Evolutionary conservation across 2,113 vertebrate species (phyloP).

Genomic region (Leuciscus idus): DNA sequence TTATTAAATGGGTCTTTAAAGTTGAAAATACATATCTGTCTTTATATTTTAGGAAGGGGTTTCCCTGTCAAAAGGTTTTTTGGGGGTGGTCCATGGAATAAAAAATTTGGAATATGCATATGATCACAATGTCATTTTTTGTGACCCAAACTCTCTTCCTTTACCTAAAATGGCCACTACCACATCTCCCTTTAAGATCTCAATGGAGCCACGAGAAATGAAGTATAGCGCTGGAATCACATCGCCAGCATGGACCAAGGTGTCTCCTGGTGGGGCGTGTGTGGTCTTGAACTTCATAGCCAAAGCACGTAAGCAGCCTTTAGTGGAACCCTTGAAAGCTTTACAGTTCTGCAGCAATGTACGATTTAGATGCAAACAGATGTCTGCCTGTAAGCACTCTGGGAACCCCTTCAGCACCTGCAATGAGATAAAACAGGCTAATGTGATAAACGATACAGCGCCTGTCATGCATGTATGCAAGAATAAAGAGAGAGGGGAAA

Average conservation of each 20-base stretch:
- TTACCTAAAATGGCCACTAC: slow-evolving; percentile 90
- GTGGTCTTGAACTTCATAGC: slow-evolving; percentile 93
- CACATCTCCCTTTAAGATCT: slow-evolving; percentile 86
- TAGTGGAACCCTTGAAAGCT: slow-evolving; percentile 87
- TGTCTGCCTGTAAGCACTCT: slow-evolving; percentile 90
- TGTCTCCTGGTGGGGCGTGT: slow-evolving; percentile 87
- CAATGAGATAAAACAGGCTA: not conserved
- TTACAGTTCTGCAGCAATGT: slow-evolving; percentile 87
- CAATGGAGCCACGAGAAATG: slow-evolving; percentile 91
- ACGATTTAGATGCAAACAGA: slow-evolving; percentile 90
- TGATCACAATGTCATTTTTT: slow-evolving; percentile 1
- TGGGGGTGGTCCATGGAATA: not conserved
- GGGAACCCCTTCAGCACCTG: slow-evolving; percentile 93
- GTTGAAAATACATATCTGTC: not conserved
- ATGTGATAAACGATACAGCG: not conserved
- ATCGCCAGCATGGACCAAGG: slow-evolving; percentile 87
- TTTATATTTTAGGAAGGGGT: not conserved
- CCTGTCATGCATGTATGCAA: not conserved
- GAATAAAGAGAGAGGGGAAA: slow-evolving; percentile 15
- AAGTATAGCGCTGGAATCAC: slow-evolving; percentile 91
- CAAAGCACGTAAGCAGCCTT: slow-evolving; percentile 87
- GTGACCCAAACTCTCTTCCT: not conserved
- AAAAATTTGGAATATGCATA: not conserved
- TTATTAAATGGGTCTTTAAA: not conserved
- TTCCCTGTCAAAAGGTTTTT: not conserved